Percentiles rank a stretch among this genome's conserved stretches.
Evolutionary conservation across 2,113 vertebrate genomes (phyloP).

Genomic region (Chionomys nivalis): DNA sequence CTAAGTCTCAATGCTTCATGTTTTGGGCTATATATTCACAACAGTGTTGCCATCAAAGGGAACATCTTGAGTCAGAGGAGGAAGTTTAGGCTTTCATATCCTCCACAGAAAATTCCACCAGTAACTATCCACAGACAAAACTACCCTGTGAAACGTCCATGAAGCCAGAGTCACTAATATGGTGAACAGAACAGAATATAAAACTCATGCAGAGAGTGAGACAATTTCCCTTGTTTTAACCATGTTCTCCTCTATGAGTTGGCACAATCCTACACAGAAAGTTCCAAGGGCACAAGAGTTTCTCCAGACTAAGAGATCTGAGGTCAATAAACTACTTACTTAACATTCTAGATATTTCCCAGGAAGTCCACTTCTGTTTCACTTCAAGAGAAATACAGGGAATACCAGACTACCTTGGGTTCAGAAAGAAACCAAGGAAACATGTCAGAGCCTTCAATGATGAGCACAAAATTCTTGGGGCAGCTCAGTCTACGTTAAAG

Average conservation of each 20-base stretch:
- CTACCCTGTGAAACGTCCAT: not conserved
- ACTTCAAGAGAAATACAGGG: not conserved
- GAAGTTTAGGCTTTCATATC: not conserved
- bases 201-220: not conserved
- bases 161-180: too few species aligned
- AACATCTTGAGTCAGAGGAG: not conserved
- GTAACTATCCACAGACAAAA: not conserved
- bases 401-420: not conserved
- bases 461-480: not conserved
- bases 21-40: not conserved
- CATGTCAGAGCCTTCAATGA: not conserved
- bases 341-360: not conserved
- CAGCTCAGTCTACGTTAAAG: not conserved
- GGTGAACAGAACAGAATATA: not conserved
- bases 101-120: not conserved
- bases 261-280: not conserved
- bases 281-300: not conserved
- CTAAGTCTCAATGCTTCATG: not conserved
- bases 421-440: not conserved
- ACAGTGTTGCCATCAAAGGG: not conserved
- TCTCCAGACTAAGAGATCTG: not conserved
- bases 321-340: not conserved
- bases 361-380: not conserved
- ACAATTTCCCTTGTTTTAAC: not conserved
- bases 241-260: not conserved